Conservation (phyloP, 2,113 vertebrate species). For the Chlamydotis undulata region DNA sequence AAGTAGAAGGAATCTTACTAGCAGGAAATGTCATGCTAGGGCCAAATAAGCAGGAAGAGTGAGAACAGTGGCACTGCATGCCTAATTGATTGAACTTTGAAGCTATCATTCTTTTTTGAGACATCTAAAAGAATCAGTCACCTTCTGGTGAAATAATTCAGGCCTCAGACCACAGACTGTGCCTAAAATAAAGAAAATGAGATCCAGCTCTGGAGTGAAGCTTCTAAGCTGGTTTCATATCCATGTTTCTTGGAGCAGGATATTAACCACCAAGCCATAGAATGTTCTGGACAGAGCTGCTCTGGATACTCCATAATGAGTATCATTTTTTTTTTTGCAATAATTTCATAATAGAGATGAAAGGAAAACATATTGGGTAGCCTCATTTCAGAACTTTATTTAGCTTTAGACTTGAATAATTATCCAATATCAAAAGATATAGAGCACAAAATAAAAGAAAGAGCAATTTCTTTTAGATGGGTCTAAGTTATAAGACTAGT, state of each 20-base stretch:
- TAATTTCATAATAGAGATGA: background rate
- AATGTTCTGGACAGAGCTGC: background rate
- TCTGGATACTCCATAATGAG: background rate
- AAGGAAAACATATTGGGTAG: background rate
- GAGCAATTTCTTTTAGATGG: background rate
- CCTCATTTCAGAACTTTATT: background rate
- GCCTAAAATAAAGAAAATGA: background rate
- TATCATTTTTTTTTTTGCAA: background rate
- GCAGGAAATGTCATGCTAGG: background rate
- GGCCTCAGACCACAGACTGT: background rate
- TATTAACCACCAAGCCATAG: background rate
- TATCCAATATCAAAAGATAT: background rate
- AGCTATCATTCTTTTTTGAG: background rate
- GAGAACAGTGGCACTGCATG: background rate
- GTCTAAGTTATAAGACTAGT: background rate
- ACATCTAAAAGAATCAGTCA: background rate
- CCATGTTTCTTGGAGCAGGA: background rate
- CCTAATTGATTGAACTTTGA: background rate
- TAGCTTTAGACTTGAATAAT: background rate
- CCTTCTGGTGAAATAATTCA: background rate
- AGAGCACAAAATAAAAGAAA: background rate
- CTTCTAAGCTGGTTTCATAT: background rate
- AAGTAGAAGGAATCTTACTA: background rate
- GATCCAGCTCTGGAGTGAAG: background rate
- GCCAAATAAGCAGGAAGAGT: background rate